These are phyloP conservation scores for Paguma larvata DNA, from an alignment of 2,797 vertebrate genomes.

Conservation along the genomic window DNA sequence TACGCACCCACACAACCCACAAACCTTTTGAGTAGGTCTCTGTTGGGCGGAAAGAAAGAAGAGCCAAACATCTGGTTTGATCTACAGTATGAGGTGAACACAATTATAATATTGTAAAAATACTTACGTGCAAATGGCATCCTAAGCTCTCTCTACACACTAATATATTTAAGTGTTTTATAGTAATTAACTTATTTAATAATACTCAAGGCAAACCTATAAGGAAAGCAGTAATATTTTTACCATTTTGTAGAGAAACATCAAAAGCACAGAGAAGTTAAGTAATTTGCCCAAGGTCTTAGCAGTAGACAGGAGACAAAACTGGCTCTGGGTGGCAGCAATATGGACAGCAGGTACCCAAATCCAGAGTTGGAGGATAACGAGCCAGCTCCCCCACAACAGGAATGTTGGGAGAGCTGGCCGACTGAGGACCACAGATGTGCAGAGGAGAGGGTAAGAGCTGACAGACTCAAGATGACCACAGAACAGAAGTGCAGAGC, in stretches of 20 bases:
- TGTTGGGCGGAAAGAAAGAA: neutral
- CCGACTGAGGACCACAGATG: neutral
- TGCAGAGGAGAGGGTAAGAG: neutral
- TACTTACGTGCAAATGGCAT: neutral
- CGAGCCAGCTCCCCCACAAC: neutral
- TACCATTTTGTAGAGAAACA: conserved; percentile 1
- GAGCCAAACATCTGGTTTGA: neutral
- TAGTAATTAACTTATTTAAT: neutral
- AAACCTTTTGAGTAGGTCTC: neutral
- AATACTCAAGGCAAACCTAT: neutral
- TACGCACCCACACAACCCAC: neutral
- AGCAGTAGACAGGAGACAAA: neutral
- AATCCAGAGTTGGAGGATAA: neutral
- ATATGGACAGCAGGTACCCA: neutral
- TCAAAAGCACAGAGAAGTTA: neutral
- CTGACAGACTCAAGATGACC: neutral
- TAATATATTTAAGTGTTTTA: conserved; percentile 2
- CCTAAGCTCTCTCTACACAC: neutral
- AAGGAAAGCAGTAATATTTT: conserved; percentile 12
- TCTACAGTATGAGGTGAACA: conserved; percentile 13
- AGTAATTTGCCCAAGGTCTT: neutral
- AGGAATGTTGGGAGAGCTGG: neutral
- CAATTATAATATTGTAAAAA: neutral
- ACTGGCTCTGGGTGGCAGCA: neutral
- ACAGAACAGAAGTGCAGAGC: neutral